Conservation (phyloP, 2,888 invertebrate species). For the Drosophila robusta region DNA sequence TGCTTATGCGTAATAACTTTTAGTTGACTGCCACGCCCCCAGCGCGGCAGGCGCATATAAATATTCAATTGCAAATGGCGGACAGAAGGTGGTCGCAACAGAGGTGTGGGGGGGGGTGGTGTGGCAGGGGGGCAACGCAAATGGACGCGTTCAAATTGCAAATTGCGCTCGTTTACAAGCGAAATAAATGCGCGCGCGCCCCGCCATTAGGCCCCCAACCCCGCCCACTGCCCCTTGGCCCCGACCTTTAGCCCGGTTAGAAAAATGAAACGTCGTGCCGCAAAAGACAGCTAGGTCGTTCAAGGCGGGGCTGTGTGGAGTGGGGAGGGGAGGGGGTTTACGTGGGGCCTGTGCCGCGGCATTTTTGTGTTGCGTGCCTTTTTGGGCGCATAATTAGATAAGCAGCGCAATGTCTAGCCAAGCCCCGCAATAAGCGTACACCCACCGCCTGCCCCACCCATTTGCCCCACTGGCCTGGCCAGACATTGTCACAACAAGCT, state of each 20-base stretch:
- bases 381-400: slow-evolving; percentile 74
- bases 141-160: slow-evolving; percentile 78
- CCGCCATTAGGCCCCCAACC: slow-evolving; percentile 50
- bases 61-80: slow-evolving; percentile 69
- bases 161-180: slow-evolving; percentile 80
- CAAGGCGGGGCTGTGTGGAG: not conserved
- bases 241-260: slow-evolving; percentile 48
- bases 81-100: not conserved
- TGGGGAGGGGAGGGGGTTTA: not conserved
- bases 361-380: slow-evolving; percentile 68
- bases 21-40: slow-evolving; percentile 56
- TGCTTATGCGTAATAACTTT: slow-evolving; percentile 64
- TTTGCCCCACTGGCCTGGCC: not conserved
- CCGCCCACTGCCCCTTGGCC: not conserved
- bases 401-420: slow-evolving; percentile 63
- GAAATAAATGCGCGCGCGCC: slow-evolving; percentile 71
- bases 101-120: not conserved
- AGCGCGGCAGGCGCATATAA: slow-evolving; percentile 46
- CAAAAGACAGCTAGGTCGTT: slow-evolving; percentile 57
- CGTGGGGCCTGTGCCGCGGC: slow-evolving; percentile 14
- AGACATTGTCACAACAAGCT: slow-evolving; percentile 65
- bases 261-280: slow-evolving; percentile 75
- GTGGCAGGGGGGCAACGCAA: slow-evolving; percentile 35
- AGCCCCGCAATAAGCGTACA: slow-evolving; percentile 25
- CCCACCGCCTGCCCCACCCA: not conserved